Evolutionary conservation across 2,113 vertebrate species (phyloP).

Genomic region (Psophia crepitans): DNA sequence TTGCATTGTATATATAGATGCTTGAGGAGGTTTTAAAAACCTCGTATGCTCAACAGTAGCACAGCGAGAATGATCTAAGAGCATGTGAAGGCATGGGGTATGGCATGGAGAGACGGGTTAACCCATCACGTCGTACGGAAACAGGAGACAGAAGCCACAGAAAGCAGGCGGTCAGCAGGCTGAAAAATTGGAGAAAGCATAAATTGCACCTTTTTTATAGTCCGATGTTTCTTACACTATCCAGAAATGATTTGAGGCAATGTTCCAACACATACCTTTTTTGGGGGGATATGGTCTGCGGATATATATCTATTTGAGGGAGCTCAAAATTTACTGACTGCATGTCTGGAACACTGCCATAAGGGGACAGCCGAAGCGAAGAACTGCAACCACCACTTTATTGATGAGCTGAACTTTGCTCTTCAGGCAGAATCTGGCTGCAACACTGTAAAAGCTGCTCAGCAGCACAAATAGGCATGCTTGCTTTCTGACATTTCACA

Average conservation of each 20-base stretch:
- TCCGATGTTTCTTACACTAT: not conserved
- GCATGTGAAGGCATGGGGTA: rapidly evolving
- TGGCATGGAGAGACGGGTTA: not conserved
- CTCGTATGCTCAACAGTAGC: not conserved
- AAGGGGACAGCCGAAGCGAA: not conserved
- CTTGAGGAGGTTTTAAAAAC: not conserved
- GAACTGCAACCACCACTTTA: rapidly evolving
- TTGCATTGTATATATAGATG: not conserved
- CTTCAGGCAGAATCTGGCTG: not conserved
- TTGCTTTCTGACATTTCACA: not conserved
- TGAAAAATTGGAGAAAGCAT: not conserved
- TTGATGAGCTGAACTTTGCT: not conserved
- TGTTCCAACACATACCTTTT: not conserved
- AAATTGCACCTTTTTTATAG: not conserved
- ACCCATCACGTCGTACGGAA: not conserved
- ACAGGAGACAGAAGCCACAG: not conserved
- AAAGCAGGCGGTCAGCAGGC: not conserved
- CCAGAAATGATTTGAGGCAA: not conserved
- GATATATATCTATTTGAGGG: not conserved
- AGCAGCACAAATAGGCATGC: not conserved
- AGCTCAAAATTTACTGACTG: not conserved
- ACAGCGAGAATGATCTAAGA: rapidly evolving
- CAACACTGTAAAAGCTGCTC: not conserved
- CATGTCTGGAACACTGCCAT: not conserved
- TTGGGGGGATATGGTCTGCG: not conserved